A percentile compares a stretch with the other conserved stretches of the same genome.
Conservation (phyloP, 2,888 invertebrate genomes). For the Dorcus hopei region DNA sequence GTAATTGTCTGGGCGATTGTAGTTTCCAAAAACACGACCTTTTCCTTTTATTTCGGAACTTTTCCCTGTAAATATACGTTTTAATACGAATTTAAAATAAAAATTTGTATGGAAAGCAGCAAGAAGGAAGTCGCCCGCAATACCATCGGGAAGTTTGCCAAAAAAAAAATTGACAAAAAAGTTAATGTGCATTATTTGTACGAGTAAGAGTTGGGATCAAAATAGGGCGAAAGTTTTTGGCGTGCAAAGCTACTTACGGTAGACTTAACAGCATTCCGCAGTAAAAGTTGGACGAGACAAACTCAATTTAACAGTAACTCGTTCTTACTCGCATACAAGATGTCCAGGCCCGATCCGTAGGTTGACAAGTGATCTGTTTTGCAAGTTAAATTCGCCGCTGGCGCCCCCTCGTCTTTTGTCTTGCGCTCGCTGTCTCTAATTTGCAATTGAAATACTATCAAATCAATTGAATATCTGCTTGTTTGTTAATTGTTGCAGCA, state of each 20-base stretch:
- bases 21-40: too few relatives aligned
- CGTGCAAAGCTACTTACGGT: constrained; percentile 21
- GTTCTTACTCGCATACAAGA: constrained; percentile 38
- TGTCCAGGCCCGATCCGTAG: constrained; percentile 32
- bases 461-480: constrained; percentile 27
- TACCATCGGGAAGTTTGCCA: too few relatives aligned
- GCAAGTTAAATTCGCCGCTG: constrained; percentile 41
- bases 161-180: neutral
- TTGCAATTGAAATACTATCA: constrained; percentile 27
- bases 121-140: too few relatives aligned
- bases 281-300: constrained; percentile 36
- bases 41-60: too few relatives aligned
- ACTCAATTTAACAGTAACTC: constrained; percentile 43
- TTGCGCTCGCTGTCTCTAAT: constrained; percentile 23
- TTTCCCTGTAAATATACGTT: too few relatives aligned
- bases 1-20: too few relatives aligned
- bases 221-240: constrained; percentile 14
- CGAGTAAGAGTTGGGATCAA: neutral
- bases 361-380: constrained; percentile 43
- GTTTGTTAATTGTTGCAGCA: constrained; percentile 26
- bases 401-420: constrained; percentile 24
- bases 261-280: constrained; percentile 19
- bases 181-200: neutral
- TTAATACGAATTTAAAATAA: too few relatives aligned
- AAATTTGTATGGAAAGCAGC: too few relatives aligned